These are phyloP conservation scores for Prionchulus punctatus DNA, from an alignment of 2,888 invertebrate species.

Conservation along the genomic window DNA sequence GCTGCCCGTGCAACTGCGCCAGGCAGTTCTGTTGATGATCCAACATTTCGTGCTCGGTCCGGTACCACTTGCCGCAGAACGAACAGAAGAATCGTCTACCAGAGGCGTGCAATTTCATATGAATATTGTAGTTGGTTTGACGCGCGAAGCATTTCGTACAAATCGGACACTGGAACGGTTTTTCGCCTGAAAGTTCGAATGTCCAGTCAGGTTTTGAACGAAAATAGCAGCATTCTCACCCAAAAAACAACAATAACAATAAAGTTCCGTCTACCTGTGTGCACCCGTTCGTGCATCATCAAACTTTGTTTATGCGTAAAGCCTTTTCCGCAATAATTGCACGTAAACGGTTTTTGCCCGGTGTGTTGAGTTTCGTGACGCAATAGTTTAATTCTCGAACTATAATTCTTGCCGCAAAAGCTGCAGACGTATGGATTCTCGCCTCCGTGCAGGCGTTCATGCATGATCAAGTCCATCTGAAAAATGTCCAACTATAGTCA, in stretches of 20 bases:
- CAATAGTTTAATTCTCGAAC: background rate
- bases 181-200: slow-evolving; percentile 6
- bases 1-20: slow-evolving; percentile 13
- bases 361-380: slow-evolving; percentile 8
- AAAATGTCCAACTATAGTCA: background rate
- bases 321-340: slow-evolving; percentile 6
- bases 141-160: slow-evolving; percentile 15
- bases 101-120: slow-evolving; percentile 15
- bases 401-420: slow-evolving; percentile 6
- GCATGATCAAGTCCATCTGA: background rate
- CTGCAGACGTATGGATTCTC: slow-evolving; percentile 3
- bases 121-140: slow-evolving; percentile 14
- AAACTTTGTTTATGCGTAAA: slow-evolving; percentile 5
- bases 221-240: background rate
- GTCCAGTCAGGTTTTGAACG: background rate
- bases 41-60: slow-evolving; percentile 11
- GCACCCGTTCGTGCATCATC: slow-evolving; percentile 5
- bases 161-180: slow-evolving; percentile 13
- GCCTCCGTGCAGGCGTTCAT: background rate
- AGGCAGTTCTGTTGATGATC: slow-evolving; percentile 13
- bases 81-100: slow-evolving; percentile 16
- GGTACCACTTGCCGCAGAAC: slow-evolving; percentile 15
- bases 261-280: background rate
- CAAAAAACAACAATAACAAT: too few relatives aligned
- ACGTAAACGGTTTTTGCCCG: slow-evolving; percentile 4